Evolutionary conservation across 1,140 invertebrate species (phyloP).

Genomic region (Atopsyche davidsoni): DNA sequence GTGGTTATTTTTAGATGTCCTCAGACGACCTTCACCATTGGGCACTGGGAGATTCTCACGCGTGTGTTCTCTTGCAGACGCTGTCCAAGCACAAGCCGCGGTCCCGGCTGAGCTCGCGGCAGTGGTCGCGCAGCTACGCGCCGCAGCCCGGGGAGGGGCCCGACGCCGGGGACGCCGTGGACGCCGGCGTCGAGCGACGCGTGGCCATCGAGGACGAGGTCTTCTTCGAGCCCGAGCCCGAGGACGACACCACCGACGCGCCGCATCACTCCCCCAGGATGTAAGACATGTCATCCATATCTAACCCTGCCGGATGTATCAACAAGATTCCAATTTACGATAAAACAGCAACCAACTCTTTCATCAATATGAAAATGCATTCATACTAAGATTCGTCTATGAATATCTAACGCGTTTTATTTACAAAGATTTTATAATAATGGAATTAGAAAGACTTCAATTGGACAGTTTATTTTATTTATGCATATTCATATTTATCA

Average conservation of each 20-base stretch:
- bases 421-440: too few species aligned
- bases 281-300: too few species aligned
- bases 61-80: constrained; percentile 38
- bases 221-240: constrained; percentile 39
- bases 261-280: constrained; percentile 23
- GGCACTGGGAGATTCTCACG: background rate
- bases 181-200: constrained; percentile 16
- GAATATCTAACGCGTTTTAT: too few species aligned
- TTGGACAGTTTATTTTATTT: too few species aligned
- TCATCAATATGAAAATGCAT: too few species aligned
- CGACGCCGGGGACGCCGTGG: constrained; percentile 6
- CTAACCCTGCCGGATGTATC: too few species aligned
- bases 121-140: constrained; percentile 53
- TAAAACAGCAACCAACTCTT: too few species aligned
- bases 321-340: too few species aligned
- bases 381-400: too few species aligned
- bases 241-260: constrained; percentile 25
- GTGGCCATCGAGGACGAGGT: constrained; percentile 33
- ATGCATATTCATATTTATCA: too few species aligned
- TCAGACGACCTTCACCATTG: too few species aligned
- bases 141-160: constrained; percentile 35
- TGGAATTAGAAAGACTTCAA: too few species aligned
- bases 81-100: constrained; percentile 45
- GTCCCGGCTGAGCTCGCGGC: constrained; percentile 33
- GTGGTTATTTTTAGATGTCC: background rate